Evolutionary conservation across 1,140 invertebrate species (phyloP).

Genomic region (Drosophila chauvacae): DNA sequence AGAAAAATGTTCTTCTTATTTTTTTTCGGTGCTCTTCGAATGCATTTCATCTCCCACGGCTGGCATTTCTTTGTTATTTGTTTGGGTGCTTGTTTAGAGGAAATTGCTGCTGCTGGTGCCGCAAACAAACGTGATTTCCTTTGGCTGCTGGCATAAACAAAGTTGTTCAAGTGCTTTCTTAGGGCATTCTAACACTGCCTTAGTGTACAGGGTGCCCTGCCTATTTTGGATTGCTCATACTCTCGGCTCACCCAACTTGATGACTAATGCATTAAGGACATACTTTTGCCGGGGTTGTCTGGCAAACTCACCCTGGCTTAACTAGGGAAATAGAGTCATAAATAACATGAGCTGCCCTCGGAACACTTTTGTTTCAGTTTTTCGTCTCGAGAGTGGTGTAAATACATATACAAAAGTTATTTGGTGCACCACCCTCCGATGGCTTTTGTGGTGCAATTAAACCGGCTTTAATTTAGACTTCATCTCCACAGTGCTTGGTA

Average conservation of each 20-base stretch:
- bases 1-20: neutral
- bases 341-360: conserved; percentile 52
- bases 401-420: conserved; percentile 35
- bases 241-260: conserved; percentile 13
- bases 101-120: conserved; percentile 38
- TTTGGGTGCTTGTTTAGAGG: conserved; percentile 61
- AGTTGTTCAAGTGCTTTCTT: conserved; percentile 62
- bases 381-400: conserved; percentile 22
- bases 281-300: conserved; percentile 44
- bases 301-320: conserved; percentile 47
- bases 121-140: conserved; percentile 49
- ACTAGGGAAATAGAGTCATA: conserved; percentile 63
- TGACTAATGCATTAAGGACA: conserved; percentile 61
- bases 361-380: conserved; percentile 30
- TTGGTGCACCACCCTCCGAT: conserved; percentile 30
- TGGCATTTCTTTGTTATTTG: conserved; percentile 49
- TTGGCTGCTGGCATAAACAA: conserved; percentile 54
- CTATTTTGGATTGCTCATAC: conserved; percentile 11
- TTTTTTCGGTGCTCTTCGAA: conserved; percentile 3
- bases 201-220: conserved; percentile 21
- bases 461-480: conserved; percentile 46
- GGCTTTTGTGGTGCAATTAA: conserved; percentile 41
- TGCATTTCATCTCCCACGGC: conserved; percentile 37
- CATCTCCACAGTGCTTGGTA: conserved; percentile 34
- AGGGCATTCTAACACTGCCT: conserved; percentile 24